Evolutionary conservation across 2,797 vertebrate genomes (phyloP).

Genomic region (Pantherophis vulpinus): DNA sequence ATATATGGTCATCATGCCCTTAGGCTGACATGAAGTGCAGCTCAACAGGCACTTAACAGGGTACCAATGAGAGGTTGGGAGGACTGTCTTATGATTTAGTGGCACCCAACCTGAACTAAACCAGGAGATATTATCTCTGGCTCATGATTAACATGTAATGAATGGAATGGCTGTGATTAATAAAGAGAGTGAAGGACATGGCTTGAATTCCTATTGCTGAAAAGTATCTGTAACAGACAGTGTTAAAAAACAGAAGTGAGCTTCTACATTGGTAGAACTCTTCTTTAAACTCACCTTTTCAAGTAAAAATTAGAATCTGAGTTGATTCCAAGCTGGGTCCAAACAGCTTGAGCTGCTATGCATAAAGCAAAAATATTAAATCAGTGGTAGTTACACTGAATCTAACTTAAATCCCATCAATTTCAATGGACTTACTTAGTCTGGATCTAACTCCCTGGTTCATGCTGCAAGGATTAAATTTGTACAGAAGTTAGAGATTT

Average conservation of each 20-base stretch:
- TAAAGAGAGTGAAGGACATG: neutral
- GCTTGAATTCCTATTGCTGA: slow-evolving; percentile 9
- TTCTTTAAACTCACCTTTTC: neutral
- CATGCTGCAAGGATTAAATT: neutral
- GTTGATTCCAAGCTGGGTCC: neutral
- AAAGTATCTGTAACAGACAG: neutral
- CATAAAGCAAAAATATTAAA: neutral
- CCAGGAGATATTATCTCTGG: neutral
- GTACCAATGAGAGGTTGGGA: slow-evolving; percentile 10
- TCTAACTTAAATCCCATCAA: neutral
- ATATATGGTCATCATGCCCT: slow-evolving; percentile 62
- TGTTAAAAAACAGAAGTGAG: neutral
- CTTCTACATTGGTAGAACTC: neutral
- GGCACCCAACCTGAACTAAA: neutral
- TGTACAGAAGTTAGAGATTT: neutral
- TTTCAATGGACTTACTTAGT: neutral
- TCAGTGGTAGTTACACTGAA: neutral
- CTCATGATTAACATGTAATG: neutral
- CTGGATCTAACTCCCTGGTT: neutral
- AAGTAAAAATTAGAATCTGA: neutral
- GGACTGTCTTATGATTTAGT: neutral
- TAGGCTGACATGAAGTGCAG: slow-evolving; percentile 37
- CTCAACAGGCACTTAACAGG: slow-evolving; percentile 32
- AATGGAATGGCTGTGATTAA: neutral
- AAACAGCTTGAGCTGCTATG: neutral